A percentile compares a stretch with the other conserved stretches of the same genome.
These are phyloP conservation scores for Campoplex nolae DNA, from an alignment of 2,888 invertebrate species.

Conservation along the genomic window DNA sequence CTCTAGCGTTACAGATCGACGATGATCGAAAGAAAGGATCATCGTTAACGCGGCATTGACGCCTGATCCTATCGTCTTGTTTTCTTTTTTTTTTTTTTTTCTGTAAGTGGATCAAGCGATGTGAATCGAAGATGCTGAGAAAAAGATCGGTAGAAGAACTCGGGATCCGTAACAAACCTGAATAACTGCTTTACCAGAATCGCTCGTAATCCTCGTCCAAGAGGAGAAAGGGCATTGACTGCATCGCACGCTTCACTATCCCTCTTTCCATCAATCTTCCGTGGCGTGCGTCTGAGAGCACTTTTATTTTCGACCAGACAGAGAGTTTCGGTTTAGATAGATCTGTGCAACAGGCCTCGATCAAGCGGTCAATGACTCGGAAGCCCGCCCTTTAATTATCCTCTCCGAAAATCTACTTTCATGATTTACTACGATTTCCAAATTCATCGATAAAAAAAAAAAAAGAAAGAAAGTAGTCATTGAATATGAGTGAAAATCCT, in stretches of 20 bases:
- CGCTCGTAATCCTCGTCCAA: slow-evolving; percentile 32
- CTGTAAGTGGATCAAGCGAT: slow-evolving; percentile 57
- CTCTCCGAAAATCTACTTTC: background rate
- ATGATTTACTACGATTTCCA: background rate
- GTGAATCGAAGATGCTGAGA: slow-evolving; percentile 37
- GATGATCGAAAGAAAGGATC: slow-evolving; percentile 6
- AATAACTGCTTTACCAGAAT: slow-evolving; percentile 51
- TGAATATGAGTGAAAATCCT: no score
- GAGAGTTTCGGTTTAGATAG: background rate
- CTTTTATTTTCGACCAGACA: slow-evolving; percentile 70
- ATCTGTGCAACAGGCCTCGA: background rate
- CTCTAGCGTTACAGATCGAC: background rate
- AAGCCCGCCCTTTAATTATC: slow-evolving; percentile 5
- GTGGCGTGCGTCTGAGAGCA: slow-evolving; percentile 40
- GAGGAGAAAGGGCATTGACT: slow-evolving; percentile 54
- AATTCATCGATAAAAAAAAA: background rate
- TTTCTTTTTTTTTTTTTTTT: slow-evolving; percentile 17
- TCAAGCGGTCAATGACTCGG: slow-evolving; percentile 42
- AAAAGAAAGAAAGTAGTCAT: no score
- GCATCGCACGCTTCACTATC: slow-evolving; percentile 65
- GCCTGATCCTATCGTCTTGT: slow-evolving; percentile 25
- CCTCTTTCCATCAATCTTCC: slow-evolving; percentile 49
- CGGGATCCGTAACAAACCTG: slow-evolving; percentile 63
- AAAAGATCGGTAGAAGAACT: background rate
- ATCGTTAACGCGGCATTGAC: slow-evolving; percentile 38